Evolutionary conservation across 1,140 invertebrate species (phyloP), one percentile per base, ranked within the genome.

Genomic region (Caenorhabditis tropicalis): DNA sequence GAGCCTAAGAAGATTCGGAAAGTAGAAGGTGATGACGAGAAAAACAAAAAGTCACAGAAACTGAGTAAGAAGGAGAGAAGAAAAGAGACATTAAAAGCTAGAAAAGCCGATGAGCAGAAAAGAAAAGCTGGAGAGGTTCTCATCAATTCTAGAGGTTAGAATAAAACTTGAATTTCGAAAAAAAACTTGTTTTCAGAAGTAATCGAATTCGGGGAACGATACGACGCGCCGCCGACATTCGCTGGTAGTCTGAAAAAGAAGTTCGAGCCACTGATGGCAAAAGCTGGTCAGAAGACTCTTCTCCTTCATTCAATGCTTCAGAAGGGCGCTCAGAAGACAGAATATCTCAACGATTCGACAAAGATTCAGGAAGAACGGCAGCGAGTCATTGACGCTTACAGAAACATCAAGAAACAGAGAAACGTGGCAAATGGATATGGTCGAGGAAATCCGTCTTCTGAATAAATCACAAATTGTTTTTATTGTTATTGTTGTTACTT

Each of bases 141-240:
- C 1, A 31, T 81, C 0, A 81, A 81, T 81, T 81, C 79, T 12
- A 81, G 79, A 33, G 79, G 79, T 80, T 15, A 46, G 29, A 33
- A 33, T 10, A 36, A 21, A 48, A 5, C 33, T 48, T 39, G 39
- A 24, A 3, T 10, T 79, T 24, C 27, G 3, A 9, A 79, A 19
- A 27, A 29, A 19, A 16, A 48, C 27, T 19, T 0, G 19, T 12
- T 83, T 83, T 12, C 70, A 83, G 82, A 83, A 83, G 31, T 83
- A 0, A 49, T 83, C 24, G 60, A 79, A n/a, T 83, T 83, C 60
- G 82, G 82, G 12, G 82, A 83, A 70, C 82, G 82, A 10, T 39
- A 83, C 70, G 82, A 83, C 43, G 82, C 82, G 10, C 82, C 82
- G 9, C 82, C 82, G 15, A 46, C 43, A 24, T 83, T 83, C 43